phyloP scores from a whole-genome alignment of 2,797 vertebrate species.

The Hylomyscus alleni region DNA sequence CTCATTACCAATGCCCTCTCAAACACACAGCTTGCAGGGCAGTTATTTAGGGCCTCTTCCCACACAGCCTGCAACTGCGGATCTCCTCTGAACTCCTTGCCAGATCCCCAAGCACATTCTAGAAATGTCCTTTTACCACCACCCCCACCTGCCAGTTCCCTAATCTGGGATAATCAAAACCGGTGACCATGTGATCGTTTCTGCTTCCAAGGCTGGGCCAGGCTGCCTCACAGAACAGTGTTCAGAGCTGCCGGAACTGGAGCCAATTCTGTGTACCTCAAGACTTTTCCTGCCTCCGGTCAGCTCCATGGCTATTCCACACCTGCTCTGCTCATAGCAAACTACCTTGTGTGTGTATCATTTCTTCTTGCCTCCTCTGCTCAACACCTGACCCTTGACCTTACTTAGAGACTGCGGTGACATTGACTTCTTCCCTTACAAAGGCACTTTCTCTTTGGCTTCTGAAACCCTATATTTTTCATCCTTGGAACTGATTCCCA shows the following conservation, averaged over 20 bases:
- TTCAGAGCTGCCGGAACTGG: accelerated
- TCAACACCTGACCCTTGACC: not conserved
- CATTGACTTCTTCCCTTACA: not conserved
- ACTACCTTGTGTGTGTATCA: accelerated
- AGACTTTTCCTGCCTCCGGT: not conserved
- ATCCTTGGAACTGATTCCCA: not conserved
- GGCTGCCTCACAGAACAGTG: not conserved
- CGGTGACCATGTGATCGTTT: not conserved
- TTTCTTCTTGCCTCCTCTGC: not conserved
- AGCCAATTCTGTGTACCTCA: not conserved
- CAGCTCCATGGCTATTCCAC: not conserved
- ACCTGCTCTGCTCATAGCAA: not conserved
- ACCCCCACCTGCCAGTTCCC: not conserved
- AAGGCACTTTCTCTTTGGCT: no score
- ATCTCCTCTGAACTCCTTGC: not conserved
- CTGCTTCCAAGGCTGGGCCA: not conserved
- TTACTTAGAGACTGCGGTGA: not conserved
- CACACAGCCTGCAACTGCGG: not conserved
- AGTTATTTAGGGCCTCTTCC: not conserved
- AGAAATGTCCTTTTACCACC: not conserved
- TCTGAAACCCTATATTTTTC: not conserved
- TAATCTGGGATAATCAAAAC: not conserved
- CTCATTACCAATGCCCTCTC: not conserved
- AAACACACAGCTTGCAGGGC: not conserved
- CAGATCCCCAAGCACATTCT: not conserved